phyloP scores from a whole-genome alignment of 2,797 vertebrate species.

The Micrastur ruficollis region DNA sequence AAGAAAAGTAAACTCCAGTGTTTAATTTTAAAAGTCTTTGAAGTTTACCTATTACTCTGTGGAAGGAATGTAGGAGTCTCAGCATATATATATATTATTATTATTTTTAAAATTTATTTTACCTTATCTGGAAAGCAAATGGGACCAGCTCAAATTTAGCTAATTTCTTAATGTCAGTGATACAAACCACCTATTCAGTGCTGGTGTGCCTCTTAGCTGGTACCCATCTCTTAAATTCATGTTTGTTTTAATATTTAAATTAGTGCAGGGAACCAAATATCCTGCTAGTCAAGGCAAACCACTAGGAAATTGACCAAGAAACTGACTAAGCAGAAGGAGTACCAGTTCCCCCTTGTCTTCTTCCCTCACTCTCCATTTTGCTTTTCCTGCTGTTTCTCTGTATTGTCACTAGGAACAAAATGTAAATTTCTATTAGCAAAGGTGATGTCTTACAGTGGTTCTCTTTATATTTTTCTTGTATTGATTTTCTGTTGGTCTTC shows the following conservation, averaged over 20 bases:
- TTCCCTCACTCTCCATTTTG: not conserved
- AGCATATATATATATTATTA: not conserved
- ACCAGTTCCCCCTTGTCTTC: not conserved
- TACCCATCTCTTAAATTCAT: not conserved
- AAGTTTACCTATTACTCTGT: not conserved
- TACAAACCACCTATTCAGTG: not conserved
- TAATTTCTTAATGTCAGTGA: not conserved
- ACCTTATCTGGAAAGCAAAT: not conserved
- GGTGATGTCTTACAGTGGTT: not conserved
- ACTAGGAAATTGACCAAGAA: not conserved
- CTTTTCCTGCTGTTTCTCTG: not conserved
- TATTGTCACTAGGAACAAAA: not conserved
- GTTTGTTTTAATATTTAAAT: not conserved
- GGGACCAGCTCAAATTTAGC: not conserved
- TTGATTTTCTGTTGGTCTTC: not conserved
- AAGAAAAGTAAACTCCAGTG: not conserved
- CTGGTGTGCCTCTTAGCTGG: not conserved
- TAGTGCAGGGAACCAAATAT: not conserved
- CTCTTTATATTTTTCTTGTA: not conserved
- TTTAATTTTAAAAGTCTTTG: not conserved
- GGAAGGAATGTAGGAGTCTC: not conserved
- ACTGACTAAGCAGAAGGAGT: not conserved
- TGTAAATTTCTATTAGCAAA: not conserved
- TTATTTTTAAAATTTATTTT: too few relatives aligned
- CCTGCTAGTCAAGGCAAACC: not conserved